These are phyloP conservation scores for Lapara coniferarum DNA, from an alignment of 2,888 invertebrate species.

Conservation along the genomic window DNA sequence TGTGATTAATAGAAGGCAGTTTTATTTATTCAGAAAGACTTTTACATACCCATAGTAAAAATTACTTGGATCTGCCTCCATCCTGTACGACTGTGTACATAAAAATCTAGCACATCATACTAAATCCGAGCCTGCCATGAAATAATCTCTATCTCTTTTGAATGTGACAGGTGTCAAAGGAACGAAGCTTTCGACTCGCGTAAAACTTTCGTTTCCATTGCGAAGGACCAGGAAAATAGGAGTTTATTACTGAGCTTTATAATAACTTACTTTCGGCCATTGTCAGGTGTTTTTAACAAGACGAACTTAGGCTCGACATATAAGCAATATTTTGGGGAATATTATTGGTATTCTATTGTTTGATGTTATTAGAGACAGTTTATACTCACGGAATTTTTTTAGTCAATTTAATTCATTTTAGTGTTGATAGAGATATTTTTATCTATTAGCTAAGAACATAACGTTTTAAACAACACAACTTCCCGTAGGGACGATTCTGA, in stretches of 20 bases:
- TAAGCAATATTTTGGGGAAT: constrained; percentile 6
- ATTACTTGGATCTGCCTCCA: too few relatives aligned
- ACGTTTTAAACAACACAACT: too few relatives aligned
- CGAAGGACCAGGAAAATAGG: constrained; percentile 5
- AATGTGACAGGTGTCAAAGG: constrained; percentile 42
- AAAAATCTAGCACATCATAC: background rate
- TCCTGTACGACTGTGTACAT: too few relatives aligned
- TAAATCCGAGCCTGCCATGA: constrained; percentile 12
- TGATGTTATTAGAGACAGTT: background rate
- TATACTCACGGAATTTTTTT: background rate
- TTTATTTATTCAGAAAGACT: too few relatives aligned
- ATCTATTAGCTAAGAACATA: too few relatives aligned
- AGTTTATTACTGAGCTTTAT: background rate
- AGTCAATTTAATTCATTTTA: background rate
- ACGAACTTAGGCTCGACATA: constrained; percentile 1
- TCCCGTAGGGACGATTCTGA: too few relatives aligned
- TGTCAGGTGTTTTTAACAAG: constrained; percentile 22
- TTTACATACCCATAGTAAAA: too few relatives aligned
- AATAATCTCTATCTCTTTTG: constrained; percentile 29
- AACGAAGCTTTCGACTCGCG: constrained; percentile 31
- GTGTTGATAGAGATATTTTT: too few relatives aligned
- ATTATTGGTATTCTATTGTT: background rate
- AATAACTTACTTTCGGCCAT: background rate
- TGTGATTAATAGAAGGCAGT: too few relatives aligned
- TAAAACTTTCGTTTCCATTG: constrained; percentile 10